phyloP scores from a whole-genome alignment of 1,140 invertebrate species.

The Drosophila kurseongensis region DNA sequence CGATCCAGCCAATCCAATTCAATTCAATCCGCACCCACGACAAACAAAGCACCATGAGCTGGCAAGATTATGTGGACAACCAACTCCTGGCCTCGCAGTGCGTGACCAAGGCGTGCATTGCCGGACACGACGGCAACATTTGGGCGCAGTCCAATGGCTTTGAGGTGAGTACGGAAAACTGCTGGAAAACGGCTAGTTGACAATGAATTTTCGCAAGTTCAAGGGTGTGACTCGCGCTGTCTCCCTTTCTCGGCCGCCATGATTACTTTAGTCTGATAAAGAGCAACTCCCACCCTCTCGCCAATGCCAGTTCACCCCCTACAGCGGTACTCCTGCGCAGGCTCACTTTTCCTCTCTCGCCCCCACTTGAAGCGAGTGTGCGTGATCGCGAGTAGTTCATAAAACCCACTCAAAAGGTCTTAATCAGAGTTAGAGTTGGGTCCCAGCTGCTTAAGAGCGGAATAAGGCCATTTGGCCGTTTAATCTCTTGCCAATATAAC shows the following conservation, averaged over 20 bases:
- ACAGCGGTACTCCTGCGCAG: slow-evolving; percentile 27
- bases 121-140: slow-evolving; percentile 96
- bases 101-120: slow-evolving; percentile 96
- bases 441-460: too few species aligned
- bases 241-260: slow-evolving; percentile 60
- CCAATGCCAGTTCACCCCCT: slow-evolving; percentile 22
- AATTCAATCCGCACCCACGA: slow-evolving; percentile 54
- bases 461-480: slow-evolving; percentile 45
- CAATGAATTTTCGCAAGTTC: slow-evolving; percentile 78
- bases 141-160: slow-evolving; percentile 97
- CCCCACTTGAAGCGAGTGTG: not conserved
- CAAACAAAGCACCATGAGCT: slow-evolving; percentile 90
- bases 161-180: slow-evolving; percentile 89
- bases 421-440: not conserved
- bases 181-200: slow-evolving; percentile 33
- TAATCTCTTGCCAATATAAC: slow-evolving; percentile 1
- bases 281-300: slow-evolving; percentile 37
- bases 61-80: slow-evolving; percentile 99
- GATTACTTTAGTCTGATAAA: slow-evolving; percentile 73
- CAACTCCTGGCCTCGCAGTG: slow-evolving; percentile 96
- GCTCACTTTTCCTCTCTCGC: slow-evolving; percentile 3
- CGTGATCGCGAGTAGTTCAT: slow-evolving; percentile 28
- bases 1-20: slow-evolving; percentile 45
- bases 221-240: slow-evolving; percentile 79
- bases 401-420: not conserved